A percentile compares a stretch with the other conserved stretches of the same genome.
phyloP scores from a whole-genome alignment of 2,797 vertebrate genomes.

The Myoxocephalus aenaeus region DNA sequence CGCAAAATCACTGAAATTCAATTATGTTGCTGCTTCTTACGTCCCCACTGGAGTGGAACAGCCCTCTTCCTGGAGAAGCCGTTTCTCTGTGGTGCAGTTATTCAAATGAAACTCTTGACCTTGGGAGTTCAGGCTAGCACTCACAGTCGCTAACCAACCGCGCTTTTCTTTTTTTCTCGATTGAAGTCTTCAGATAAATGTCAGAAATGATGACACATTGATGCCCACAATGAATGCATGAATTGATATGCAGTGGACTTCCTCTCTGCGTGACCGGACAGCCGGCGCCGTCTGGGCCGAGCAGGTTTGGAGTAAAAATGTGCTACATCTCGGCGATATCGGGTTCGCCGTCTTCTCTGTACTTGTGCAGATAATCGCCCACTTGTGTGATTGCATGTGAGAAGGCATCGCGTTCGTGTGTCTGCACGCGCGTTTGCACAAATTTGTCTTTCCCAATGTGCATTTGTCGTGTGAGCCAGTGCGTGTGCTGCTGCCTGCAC shows the following conservation, averaged over 20 bases:
- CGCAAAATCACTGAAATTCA: conserved; percentile 30
- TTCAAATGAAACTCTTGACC: conserved; percentile 49
- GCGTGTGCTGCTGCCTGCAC: conserved; percentile 54
- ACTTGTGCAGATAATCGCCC: conserved; percentile 70
- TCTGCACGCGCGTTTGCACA: conserved; percentile 59
- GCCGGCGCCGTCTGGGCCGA: conserved; percentile 46
- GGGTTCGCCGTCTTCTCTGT: conserved; percentile 65
- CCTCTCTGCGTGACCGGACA: conserved; percentile 35
- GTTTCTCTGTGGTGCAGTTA: conserved; percentile 11
- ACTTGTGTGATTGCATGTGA: conserved; percentile 67
- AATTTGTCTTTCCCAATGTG: conserved; percentile 47
- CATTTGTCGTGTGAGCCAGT: conserved; percentile 39
- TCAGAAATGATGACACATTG: conserved; percentile 30
- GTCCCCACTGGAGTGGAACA: conserved; percentile 20
- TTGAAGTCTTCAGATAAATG: conserved; percentile 18
- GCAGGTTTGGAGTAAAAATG: conserved; percentile 59
- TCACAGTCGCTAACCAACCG: conserved; percentile 7
- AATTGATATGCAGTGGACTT: conserved; percentile 57
- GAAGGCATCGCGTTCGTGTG: conserved; percentile 46
- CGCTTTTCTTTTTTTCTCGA: conserved; percentile 1
- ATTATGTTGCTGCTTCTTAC: conserved; percentile 15
- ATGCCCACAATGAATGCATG: conserved; percentile 20
- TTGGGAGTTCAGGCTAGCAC: conserved; percentile 14
- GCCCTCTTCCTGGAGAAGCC: background rate
- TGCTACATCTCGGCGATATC: conserved; percentile 58